Base-by-base conservation (phyloP, 2,113 vertebrate genomes). In the Anoura caudifer region DNA sequence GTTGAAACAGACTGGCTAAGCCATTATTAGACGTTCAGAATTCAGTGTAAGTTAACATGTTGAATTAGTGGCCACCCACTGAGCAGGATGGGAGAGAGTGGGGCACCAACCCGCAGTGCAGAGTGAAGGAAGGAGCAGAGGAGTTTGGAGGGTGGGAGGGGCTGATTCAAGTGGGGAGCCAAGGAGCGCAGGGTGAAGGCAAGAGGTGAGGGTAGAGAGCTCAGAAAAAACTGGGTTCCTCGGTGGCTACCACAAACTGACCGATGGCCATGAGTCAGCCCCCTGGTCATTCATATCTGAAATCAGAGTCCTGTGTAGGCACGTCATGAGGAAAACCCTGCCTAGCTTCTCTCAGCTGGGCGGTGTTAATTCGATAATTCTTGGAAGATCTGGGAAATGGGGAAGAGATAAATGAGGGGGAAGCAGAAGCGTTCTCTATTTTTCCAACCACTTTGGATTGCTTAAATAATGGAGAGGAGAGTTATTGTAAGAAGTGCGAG, bases 321-420 rank as follows among this genome's bases (percentile, higher is more conserved):
- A 26, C 4, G 7, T 10, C 28, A 26, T 0, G 33, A 77, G 36
- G 75, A 70, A 83, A 92, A 82, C 11, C 17, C 70, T 4, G 47
- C 20, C 43, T 56, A 26, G 6, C 45, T 61, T 84, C 19, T 80
- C 47, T 54, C 56, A 41, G 43, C 50, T 15, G 5, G 73, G 28
- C 45, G 54, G 31, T 45, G 6, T 69, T 69, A 70, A 94, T 43
- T 26, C 50, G 41, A 45, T 54, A 50, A 81, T 41, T 65, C 20
- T 72, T 54, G 38, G 61, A 77, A 63, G 67, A 83, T 86, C 11
- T 83, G 69, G 67, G 92, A 72, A 93, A 82, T 26, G n/a, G 63
- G 38, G 12, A 88, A 84, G 54, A 77, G 33, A 33, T 26, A 31
- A 94, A 79, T 93, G 45, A 95, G 81, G 33, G 13, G 33, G 11